These are phyloP conservation scores for Wiebesia pumilae DNA, from an alignment of 1,140 invertebrate species.

Conservation along the genomic window DNA sequence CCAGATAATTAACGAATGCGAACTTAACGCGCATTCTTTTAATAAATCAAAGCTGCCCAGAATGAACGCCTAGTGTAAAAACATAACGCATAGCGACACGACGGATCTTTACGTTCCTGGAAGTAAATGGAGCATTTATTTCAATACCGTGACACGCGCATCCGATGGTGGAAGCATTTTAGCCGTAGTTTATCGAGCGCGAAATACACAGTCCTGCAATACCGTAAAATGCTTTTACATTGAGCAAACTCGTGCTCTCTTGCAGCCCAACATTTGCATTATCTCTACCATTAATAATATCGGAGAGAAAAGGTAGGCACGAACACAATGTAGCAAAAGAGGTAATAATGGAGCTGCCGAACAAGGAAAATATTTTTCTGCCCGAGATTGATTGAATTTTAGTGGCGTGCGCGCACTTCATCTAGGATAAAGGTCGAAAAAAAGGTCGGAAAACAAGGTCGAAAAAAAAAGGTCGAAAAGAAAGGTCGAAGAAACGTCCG, in stretches of 20 bases:
- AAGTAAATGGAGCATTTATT: not conserved
- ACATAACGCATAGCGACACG: not conserved
- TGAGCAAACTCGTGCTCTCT: not conserved
- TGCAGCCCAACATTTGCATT: not conserved
- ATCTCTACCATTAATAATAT: not conserved
- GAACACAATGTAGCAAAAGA: too few relatives aligned
- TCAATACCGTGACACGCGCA: not conserved
- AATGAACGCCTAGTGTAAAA: too few relatives aligned
- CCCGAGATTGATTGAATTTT: conserved; percentile 37
- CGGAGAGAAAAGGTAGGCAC: not conserved
- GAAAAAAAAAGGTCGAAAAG: too few relatives aligned
- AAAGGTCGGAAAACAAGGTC: too few relatives aligned
- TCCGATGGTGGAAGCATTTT: not conserved
- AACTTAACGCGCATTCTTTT: too few relatives aligned
- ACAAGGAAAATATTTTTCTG: conserved; percentile 39
- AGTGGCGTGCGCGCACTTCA: not conserved
- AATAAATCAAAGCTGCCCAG: too few relatives aligned
- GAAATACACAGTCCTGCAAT: not conserved
- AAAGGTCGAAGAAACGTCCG: too few relatives aligned
- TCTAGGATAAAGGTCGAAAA: conserved; percentile 28
- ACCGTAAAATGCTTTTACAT: not conserved
- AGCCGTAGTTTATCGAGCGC: not conserved
- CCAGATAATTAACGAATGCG: too few relatives aligned
- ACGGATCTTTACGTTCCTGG: not conserved
- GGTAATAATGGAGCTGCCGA: conserved; percentile 5